Base-by-base conservation (phyloP, 2,113 vertebrate species). In the Pelobates fuscus region DNA sequence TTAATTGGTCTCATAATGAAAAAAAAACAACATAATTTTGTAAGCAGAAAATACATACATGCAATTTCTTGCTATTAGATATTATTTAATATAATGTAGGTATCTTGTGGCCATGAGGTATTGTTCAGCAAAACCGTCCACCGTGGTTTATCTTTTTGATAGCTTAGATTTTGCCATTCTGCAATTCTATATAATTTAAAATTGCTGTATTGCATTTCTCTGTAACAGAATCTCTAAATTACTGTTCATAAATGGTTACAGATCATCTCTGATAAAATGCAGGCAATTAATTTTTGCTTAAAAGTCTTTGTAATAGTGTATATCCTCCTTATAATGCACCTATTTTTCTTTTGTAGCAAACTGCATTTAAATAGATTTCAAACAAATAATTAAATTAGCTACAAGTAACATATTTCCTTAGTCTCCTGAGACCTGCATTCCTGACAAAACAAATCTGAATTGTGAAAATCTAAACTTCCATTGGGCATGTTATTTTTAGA, bases 401-500 rank as follows among this genome's bases (percentile, higher is more conserved):
- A 60, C 24, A 75, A 77, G 3, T 67, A 70, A 78, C 11, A 58
- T 84, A 79, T 77, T 88, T 11, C 1, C 76, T 78, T 70, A 70
- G 25, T 80, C 65, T 78, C 67, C 70, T 59, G 61, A 86, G 67
- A 81, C 30, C 78, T 81, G 68, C 25, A 78, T 74, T 77, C 76
- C 82, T 86, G 79, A 82, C 84, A 64, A 84, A 86, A 84, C 37
- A 62, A 90, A 84, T 87, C 4, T 83, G 69, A 83, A 83, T 82
- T 82, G 77, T 86, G 76, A 87, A 90, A 89, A 86, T 85, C 23
- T 74, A 86, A 77, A 85, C 89, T 88, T 89, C 86, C 79, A 81
- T 69, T 79, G 85, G 78, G 85, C 86, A 87, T 85, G 89, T 89
- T 90, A 87, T 89, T 90, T 91, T 91, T 87, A 87, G 82, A 79